Evolutionary conservation across 2,113 vertebrate species (phyloP).

Genomic region (Atrichornis clamosus): DNA sequence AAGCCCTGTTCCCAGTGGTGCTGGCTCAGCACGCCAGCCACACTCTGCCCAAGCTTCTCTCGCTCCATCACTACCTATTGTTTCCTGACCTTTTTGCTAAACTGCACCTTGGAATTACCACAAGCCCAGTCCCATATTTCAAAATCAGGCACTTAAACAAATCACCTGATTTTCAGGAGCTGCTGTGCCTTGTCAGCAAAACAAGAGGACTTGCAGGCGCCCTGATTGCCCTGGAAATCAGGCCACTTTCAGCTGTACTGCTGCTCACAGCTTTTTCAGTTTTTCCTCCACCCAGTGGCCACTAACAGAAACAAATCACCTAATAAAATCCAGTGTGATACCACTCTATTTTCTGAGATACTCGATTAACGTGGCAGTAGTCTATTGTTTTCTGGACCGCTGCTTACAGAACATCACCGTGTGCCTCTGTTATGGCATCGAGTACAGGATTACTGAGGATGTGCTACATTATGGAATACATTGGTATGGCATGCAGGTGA

Average conservation of each 20-base stretch:
- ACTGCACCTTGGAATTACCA: not conserved
- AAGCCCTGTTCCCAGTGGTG: not conserved
- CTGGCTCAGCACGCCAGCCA: not conserved
- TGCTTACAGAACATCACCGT: not conserved
- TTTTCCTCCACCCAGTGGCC: constrained; percentile 61
- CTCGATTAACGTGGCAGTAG: not conserved
- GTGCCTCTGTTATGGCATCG: not conserved
- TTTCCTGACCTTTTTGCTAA: not conserved
- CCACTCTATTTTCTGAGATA: not conserved
- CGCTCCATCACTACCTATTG: fast-evolving
- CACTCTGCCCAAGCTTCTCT: fast-evolving
- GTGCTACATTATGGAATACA: fast-evolving
- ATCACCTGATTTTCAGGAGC: not conserved
- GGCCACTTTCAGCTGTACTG: not conserved
- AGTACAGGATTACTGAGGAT: not conserved
- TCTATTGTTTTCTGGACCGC: not conserved
- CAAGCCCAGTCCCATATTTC: not conserved
- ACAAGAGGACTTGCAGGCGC: not conserved
- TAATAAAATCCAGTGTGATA: not conserved
- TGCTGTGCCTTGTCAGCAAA: not conserved
- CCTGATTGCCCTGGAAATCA: not conserved
- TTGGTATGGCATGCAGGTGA: not conserved
- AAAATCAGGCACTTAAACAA: not conserved
- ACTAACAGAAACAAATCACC: constrained; percentile 30
- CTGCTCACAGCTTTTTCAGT: constrained; percentile 4